phyloP scores from a whole-genome alignment of 2,797 vertebrate species.

The Ptychadena robeensis region DNA sequence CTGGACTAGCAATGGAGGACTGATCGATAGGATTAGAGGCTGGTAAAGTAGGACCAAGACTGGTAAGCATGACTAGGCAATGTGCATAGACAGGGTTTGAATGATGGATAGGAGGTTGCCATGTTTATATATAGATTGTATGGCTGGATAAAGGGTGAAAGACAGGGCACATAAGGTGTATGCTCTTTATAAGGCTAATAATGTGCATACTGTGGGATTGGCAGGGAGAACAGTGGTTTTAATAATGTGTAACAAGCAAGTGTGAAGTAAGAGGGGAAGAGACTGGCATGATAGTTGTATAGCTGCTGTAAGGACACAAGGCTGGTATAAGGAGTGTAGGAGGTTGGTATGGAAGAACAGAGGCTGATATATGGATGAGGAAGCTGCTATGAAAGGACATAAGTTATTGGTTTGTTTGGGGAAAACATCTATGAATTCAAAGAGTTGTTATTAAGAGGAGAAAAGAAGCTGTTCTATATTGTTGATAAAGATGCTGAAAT shows the following conservation, averaged over 20 bases:
- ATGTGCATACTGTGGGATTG: no score
- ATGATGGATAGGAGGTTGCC: neutral
- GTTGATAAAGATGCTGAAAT: neutral
- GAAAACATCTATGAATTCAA: no score
- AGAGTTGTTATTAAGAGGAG: no score
- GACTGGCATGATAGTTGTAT: neutral
- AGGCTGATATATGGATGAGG: neutral
- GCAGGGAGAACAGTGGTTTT: neutral
- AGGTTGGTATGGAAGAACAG: neutral
- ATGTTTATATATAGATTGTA: no score
- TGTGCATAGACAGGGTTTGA: no score
- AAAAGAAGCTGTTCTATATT: no score
- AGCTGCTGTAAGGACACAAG: neutral
- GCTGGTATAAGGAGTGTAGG: neutral
- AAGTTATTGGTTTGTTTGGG: neutral
- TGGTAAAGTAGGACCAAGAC: no score
- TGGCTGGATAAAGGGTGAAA: neutral
- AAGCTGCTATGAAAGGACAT: neutral
- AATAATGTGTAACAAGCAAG: neutral
- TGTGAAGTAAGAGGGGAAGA: neutral
- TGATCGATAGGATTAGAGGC: neutral
- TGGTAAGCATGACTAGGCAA: no score
- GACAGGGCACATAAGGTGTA: neutral
- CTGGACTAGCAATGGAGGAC: neutral
- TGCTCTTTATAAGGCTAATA: no score